These are phyloP conservation scores for Cynoglossus semilaevis DNA, from an alignment of 2,113 vertebrate species.

Conservation along the genomic window DNA sequence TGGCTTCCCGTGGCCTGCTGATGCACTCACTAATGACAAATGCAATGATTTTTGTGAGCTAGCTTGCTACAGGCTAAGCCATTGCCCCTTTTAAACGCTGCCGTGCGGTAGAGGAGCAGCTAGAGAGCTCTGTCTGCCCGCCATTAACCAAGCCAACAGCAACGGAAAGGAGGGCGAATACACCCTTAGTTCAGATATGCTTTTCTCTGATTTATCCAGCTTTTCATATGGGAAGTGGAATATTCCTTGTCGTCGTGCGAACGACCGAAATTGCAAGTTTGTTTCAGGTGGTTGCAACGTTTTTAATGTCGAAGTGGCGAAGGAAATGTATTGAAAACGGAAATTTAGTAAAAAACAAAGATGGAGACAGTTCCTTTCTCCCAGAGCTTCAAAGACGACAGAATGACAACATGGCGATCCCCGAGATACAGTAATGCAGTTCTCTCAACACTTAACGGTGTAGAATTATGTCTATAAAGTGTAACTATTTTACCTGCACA, in stretches of 20 bases:
- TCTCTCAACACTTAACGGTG: constrained; percentile 52
- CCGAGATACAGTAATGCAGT: constrained; percentile 68
- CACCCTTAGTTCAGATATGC: constrained; percentile 46
- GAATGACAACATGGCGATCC: constrained; percentile 82
- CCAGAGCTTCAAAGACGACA: constrained; percentile 79
- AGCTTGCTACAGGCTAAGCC: constrained; percentile 68
- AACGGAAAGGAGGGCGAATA: constrained; percentile 66
- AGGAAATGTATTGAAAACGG: constrained; percentile 70
- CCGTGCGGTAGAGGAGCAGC: constrained; percentile 66
- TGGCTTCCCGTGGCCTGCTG: constrained; percentile 45
- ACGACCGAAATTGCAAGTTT: constrained; percentile 43
- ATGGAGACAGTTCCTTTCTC: constrained; percentile 80
- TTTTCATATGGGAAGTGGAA: constrained; percentile 57
- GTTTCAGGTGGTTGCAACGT: constrained; percentile 36
- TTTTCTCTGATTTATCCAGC: constrained; percentile 42
- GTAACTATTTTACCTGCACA: constrained; percentile 16
- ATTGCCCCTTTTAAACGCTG: constrained; percentile 75
- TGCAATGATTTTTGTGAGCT: constrained; percentile 65
- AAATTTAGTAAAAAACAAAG: constrained; percentile 80
- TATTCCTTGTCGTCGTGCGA: constrained; percentile 58
- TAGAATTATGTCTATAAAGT: constrained; percentile 23
- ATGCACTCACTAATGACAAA: constrained; percentile 66
- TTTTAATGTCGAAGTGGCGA: constrained; percentile 66
- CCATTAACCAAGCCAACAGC: constrained; percentile 71
- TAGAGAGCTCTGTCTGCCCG: constrained; percentile 57